phyloP scores from a whole-genome alignment of 2,113 vertebrate genomes.

The Seriola rivoliana region DNA sequence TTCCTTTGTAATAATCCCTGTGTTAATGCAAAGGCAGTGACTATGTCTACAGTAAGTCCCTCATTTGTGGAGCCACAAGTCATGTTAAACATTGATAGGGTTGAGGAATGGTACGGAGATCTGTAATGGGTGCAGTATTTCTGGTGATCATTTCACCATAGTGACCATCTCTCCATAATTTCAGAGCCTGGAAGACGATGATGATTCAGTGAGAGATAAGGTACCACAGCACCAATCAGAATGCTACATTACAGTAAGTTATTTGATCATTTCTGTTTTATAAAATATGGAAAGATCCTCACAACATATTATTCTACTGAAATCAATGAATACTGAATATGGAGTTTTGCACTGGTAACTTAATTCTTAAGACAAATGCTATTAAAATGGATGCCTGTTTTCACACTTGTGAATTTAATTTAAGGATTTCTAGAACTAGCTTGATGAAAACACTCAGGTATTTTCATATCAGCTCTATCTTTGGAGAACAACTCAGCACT shows the following conservation, averaged over 20 bases:
- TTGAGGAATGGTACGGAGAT: conserved; percentile 22
- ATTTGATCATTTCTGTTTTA: conserved; percentile 16
- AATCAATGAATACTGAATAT: conserved; percentile 7
- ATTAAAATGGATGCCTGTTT: conserved; percentile 1
- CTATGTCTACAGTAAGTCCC: conserved; percentile 52
- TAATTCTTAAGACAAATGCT: not conserved
- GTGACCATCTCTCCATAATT: not conserved
- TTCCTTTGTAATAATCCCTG: conserved; percentile 67
- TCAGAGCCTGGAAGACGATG: conserved; percentile 8
- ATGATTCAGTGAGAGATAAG: not conserved
- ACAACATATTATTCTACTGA: not conserved
- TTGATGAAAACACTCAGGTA: not conserved
- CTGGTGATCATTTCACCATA: conserved; percentile 30
- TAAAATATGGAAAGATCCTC: not conserved
- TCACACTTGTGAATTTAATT: not conserved
- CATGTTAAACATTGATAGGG: conserved; percentile 57
- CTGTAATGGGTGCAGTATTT: conserved; percentile 26
- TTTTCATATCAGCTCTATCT: conserved; percentile 20
- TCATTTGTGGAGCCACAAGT: conserved; percentile 53
- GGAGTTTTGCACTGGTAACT: not conserved
- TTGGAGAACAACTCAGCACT: conserved; percentile 7
- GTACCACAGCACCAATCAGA: not conserved
- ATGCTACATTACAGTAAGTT: not conserved
- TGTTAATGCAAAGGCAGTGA: conserved; percentile 63
- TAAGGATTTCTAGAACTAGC: conserved; percentile 3